Evolutionary conservation across 2,888 invertebrate genomes (phyloP).

Genomic region (Phrixothrix hirtus): DNA sequence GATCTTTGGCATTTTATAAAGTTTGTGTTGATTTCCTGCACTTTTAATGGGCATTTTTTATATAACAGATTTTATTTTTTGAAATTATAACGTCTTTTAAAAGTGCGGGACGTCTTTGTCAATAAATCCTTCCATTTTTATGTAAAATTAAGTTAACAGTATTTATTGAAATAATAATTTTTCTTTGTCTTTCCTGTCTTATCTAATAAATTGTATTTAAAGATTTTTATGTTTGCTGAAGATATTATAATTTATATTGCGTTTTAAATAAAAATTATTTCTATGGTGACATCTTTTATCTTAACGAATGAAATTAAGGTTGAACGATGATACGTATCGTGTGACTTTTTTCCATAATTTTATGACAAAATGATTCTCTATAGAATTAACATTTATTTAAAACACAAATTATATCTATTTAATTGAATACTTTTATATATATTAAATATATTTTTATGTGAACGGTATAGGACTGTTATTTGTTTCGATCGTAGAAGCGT

Average conservation of each 20-base stretch:
- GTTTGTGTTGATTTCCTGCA: constrained; percentile 4
- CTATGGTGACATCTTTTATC: too few species aligned
- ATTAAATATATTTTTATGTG: constrained; percentile 48
- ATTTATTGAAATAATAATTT: constrained; percentile 32
- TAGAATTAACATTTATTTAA: too few species aligned
- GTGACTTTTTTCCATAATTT: too few species aligned
- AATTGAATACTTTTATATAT: constrained; percentile 39
- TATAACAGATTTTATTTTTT: constrained; percentile 12
- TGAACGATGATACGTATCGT: too few species aligned
- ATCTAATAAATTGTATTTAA: constrained; percentile 5
- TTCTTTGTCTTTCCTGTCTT: constrained; percentile 24
- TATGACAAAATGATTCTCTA: too few species aligned
- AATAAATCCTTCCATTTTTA: constrained; percentile 32
- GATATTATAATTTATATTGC: constrained; percentile 10
- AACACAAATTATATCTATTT: constrained; percentile 48
- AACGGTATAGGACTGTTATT: constrained; percentile 52
- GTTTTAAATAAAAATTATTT: constrained; percentile 2
- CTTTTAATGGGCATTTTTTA: constrained; percentile 5
- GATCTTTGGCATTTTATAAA: constrained; percentile 2
- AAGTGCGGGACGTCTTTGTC: constrained; percentile 7
- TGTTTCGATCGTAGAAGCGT: constrained; percentile 42
- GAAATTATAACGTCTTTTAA: constrained; percentile 1
- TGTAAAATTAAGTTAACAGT: constrained; percentile 31
- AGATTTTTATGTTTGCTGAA: constrained; percentile 39
- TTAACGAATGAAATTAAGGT: too few species aligned